Percentiles rank a stretch among this genome's conserved stretches.
These are phyloP conservation scores for Tiliacea aurago DNA, from an alignment of 2,888 invertebrate genomes.

Conservation along the genomic window DNA sequence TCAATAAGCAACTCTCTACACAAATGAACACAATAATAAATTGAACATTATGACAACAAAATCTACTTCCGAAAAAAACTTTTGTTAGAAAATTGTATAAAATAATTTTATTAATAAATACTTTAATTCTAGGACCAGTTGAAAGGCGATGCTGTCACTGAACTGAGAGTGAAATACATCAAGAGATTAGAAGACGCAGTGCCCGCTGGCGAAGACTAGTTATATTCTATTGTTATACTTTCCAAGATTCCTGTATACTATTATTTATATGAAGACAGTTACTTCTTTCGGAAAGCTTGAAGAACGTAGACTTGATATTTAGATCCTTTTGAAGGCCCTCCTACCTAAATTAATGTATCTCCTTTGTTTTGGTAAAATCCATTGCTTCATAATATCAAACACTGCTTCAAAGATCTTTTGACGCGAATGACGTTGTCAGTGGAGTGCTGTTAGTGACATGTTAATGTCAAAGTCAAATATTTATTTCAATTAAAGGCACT, in stretches of 20 bases:
- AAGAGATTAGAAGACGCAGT: conserved; percentile 99
- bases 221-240: not conserved
- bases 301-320: not conserved
- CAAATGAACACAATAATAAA: too few relatives aligned
- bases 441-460: too few relatives aligned
- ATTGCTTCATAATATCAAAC: not conserved
- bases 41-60: too few relatives aligned
- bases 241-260: conserved; percentile 15
- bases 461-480: too few relatives aligned
- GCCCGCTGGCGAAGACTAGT: conserved; percentile 99
- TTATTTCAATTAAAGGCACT: too few relatives aligned
- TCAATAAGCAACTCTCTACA: too few relatives aligned
- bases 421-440: too few relatives aligned
- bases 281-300: not conserved
- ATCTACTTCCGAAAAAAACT: not conserved
- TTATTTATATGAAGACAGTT: conserved; percentile 2
- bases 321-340: not conserved
- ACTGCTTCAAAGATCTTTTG: not conserved
- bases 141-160: conserved; percentile 98
- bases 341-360: too few relatives aligned
- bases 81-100: not conserved
- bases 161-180: conserved; percentile 98
- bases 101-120: too few relatives aligned
- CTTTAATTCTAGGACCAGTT: conserved; percentile 97
- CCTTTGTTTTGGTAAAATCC: not conserved